Conservation (phyloP, 2,888 invertebrate species). For the Cylindroiulus punctatus region DNA sequence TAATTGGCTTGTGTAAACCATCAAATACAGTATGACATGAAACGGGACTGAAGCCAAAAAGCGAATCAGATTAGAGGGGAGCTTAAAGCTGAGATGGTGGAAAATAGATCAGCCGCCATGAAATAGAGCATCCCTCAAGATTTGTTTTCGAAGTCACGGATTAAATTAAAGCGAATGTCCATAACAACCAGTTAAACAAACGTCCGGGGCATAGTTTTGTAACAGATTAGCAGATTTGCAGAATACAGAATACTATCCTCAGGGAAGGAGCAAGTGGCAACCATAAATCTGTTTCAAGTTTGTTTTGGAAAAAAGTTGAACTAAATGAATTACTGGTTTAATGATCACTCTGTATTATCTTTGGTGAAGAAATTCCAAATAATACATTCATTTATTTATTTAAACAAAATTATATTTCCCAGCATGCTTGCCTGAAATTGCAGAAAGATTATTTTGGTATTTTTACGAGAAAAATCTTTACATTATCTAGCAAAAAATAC, state of each 20-base stretch:
- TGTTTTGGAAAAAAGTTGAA: too few relatives aligned
- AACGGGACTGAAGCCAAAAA: background rate
- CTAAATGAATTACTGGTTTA: too few relatives aligned
- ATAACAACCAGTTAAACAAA: background rate
- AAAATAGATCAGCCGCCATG: slow-evolving; percentile 5
- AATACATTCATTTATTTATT: too few relatives aligned
- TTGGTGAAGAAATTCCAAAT: too few relatives aligned
- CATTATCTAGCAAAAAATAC: too few relatives aligned
- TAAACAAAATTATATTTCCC: too few relatives aligned
- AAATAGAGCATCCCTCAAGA: slow-evolving; percentile 1
- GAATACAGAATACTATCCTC: background rate
- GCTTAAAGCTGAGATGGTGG: background rate
- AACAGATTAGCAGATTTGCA: background rate
- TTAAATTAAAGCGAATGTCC: background rate
- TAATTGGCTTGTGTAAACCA: slow-evolving; percentile 39
- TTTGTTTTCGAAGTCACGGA: background rate
- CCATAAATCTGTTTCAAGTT: too few relatives aligned
- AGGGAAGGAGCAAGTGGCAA: too few relatives aligned
- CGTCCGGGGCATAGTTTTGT: background rate
- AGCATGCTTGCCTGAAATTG: too few relatives aligned
- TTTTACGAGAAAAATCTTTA: too few relatives aligned
- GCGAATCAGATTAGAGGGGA: slow-evolving; percentile 3
- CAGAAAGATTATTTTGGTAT: too few relatives aligned
- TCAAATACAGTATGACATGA: slow-evolving; percentile 39
- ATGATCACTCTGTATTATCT: too few relatives aligned